Evolutionary conservation across 2,113 vertebrate genomes (phyloP).

Genomic region (Nerophis lumbriciformis): DNA sequence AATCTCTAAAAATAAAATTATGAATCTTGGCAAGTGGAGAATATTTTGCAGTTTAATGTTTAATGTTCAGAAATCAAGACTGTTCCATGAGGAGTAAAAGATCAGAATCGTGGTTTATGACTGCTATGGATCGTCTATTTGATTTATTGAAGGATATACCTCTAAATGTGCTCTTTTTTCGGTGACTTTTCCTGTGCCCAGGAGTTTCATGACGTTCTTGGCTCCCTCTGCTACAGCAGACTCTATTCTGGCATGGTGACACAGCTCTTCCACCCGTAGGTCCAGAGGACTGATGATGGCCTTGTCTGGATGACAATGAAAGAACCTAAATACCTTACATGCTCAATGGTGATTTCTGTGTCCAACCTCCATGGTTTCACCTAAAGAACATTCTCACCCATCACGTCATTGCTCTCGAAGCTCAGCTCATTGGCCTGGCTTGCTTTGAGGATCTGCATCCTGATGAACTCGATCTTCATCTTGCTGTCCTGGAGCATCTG

Average conservation of each 20-base stretch:
- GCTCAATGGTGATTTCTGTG: too few relatives aligned
- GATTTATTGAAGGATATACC: conserved; percentile 14
- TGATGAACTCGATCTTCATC: conserved; percentile 98
- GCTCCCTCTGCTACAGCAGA: conserved; percentile 96
- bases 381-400: conserved; percentile 52
- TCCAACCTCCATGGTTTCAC: not conserved
- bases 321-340: not conserved
- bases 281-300: conserved; percentile 97
- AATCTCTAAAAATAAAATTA: too few relatives aligned
- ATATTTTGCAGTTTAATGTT: too few relatives aligned
- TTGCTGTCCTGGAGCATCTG: conserved; percentile 99
- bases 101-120: not conserved
- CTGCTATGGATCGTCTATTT: not conserved
- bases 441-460: conserved; percentile 98
- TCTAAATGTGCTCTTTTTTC: conserved; percentile 96
- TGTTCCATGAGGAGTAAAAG: not conserved
- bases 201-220: conserved; percentile 98
- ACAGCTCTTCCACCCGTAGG: conserved; percentile 94
- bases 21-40: too few relatives aligned
- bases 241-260: conserved; percentile 96
- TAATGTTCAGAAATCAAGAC: too few relatives aligned
- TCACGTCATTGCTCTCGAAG: conserved; percentile 88
- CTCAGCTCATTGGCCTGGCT: conserved; percentile 90
- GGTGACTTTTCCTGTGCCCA: conserved; percentile 92
- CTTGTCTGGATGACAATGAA: conserved; percentile 69